Base-by-base conservation (phyloP, 1,140 invertebrate genomes). In the Euwallacea similis region DNA sequence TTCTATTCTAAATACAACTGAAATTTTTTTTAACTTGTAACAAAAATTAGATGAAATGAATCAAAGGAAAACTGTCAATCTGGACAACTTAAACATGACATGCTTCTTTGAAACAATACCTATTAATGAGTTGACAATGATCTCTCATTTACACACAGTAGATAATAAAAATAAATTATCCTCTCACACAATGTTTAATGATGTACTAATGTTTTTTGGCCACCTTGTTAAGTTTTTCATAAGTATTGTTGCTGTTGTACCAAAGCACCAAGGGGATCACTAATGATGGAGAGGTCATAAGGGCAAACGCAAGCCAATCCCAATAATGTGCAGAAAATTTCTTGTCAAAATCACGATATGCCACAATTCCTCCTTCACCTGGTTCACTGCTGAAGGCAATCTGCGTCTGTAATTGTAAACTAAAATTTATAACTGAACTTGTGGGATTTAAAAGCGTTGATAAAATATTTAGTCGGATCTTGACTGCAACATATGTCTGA, bases 321-420 rank as follows among this genome's bases (percentile, higher is more conserved):
- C 97, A 92, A 79, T 96, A 91, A 85, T 98, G 97, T 43, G 96
- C 96, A 64, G 96, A 98, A 85, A 99, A 99, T 81, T 96, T 95
- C 81, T 97, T 94, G 82, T 99, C 95, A 82, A 96, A 99, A 82
- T 99, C 97, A 79, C 92, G 92, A 84, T 93, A 95, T 16, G 95
- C 91, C 73, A 98, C 93, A 82, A 99, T 98, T 58, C 91, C 91
- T 73, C 96, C 96, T 85, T 99, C 94, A 75, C 98, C 98, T 68
- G 97, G 97, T 78, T 98, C 94, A 79, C 95, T 98, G 78, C 94
- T 97, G 75, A 93, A 89, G 16, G 93, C 92, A 82, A 92, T 86
- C 86, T 96, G 90, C 42, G 92, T 81, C 86, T 91, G 79, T 69
- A 85, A 85, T 72, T 71, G 54, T 66, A 61, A 42, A 53, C 4